Percentiles rank a stretch among this genome's conserved stretches.
These are phyloP conservation scores for Gasterosteus nipponicus DNA, from an alignment of 2,113 vertebrate species.

Conservation along the genomic window DNA sequence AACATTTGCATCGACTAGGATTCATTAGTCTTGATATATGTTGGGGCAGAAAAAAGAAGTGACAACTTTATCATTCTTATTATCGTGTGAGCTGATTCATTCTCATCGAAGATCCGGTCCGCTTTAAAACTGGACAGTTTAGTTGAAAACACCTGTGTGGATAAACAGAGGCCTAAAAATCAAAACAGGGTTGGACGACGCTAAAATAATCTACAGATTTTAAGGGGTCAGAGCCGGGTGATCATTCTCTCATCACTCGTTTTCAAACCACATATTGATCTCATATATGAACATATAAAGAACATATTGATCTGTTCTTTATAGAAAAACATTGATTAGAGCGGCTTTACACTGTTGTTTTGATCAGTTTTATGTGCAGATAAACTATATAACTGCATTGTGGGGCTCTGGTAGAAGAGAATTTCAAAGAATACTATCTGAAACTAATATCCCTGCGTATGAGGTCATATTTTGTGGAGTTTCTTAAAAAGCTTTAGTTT, in stretches of 20 bases:
- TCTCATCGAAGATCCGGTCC: background rate
- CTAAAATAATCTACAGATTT: background rate
- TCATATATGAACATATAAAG: no score
- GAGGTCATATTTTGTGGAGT: conserved; percentile 8
- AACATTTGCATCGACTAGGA: background rate
- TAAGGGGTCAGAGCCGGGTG: background rate
- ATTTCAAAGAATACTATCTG: background rate
- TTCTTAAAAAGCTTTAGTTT: conserved; percentile 5
- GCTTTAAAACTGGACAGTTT: background rate
- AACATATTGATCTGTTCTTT: background rate
- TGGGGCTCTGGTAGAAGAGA: background rate
- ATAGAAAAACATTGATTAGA: background rate
- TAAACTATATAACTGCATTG: background rate
- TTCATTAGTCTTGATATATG: background rate
- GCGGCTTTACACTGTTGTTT: background rate
- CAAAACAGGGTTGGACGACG: background rate
- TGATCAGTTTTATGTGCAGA: background rate
- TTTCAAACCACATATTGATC: background rate
- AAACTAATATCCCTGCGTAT: background rate
- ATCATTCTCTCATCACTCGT: background rate
- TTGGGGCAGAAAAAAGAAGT: background rate
- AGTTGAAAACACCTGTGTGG: background rate
- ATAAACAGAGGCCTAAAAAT: background rate
- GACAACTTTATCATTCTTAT: background rate
- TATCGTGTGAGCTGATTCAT: background rate